Evolutionary conservation across 2,113 vertebrate genomes (phyloP).

Genomic region (Corythaeola cristata): DNA sequence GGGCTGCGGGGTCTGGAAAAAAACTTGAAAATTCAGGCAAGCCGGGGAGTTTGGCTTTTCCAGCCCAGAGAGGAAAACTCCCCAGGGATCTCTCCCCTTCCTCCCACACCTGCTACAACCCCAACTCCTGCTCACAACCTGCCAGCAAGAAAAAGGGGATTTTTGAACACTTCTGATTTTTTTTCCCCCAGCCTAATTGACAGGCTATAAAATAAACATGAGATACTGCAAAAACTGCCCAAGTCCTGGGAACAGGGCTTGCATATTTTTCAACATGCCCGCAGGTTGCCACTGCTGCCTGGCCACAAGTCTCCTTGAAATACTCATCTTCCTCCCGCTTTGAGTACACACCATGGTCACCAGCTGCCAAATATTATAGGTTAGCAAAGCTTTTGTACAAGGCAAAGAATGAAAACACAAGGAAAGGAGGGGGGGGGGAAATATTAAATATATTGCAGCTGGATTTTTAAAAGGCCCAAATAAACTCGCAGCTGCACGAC

Average conservation of each 20-base stretch:
- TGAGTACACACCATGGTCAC: fast-evolving
- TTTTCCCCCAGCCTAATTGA: not conserved
- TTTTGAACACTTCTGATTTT: not conserved
- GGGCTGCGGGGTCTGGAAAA: fast-evolving
- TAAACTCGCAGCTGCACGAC: conserved; percentile 31
- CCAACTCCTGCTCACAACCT: not conserved
- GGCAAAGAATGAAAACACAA: not conserved
- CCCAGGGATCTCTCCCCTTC: not conserved
- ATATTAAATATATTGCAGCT: not conserved
- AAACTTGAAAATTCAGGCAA: not conserved
- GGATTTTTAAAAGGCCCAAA: not conserved
- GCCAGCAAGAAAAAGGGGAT: not conserved
- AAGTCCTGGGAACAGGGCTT: not conserved
- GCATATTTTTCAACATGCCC: not conserved
- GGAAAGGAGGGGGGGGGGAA: fast-evolving
- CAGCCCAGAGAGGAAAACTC: not conserved
- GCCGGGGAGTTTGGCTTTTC: not conserved
- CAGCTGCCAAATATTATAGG: not conserved
- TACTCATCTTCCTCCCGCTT: not conserved
- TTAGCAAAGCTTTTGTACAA: not conserved
- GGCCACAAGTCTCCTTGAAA: not conserved
- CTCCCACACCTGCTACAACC: not conserved
- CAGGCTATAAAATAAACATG: not conserved
- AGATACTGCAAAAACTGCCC: not conserved
- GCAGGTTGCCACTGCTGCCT: not conserved